Percentiles rank a stretch among this genome's conserved stretches.
phyloP scores from a whole-genome alignment of 2,113 vertebrate species.

The Melanostigma gelatinosum region DNA sequence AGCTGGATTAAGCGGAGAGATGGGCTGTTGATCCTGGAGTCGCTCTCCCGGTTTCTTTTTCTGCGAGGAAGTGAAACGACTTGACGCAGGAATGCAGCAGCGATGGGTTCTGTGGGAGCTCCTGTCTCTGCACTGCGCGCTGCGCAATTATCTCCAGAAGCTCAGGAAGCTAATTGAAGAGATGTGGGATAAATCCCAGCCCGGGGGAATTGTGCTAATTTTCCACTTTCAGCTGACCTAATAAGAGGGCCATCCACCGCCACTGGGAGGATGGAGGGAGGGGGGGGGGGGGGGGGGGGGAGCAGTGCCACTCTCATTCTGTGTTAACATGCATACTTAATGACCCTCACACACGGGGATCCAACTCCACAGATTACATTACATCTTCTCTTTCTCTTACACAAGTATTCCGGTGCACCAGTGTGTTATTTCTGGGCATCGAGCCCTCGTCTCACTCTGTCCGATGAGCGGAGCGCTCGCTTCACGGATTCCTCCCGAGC shows the following conservation, averaged over 20 bases:
- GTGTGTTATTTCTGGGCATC: slow-evolving; percentile 70
- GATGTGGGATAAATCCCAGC: slow-evolving; percentile 82
- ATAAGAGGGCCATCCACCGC: slow-evolving; percentile 73
- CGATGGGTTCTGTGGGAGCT: slow-evolving; percentile 55
- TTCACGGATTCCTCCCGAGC: slow-evolving; percentile 72
- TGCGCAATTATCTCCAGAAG: slow-evolving; percentile 77
- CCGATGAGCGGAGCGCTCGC: slow-evolving; percentile 51
- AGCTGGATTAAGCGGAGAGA: slow-evolving; percentile 78
- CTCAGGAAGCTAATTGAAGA: slow-evolving; percentile 82
- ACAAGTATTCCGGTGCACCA: slow-evolving; percentile 45
- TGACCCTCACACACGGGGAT: slow-evolving; percentile 46
- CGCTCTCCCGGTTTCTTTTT: slow-evolving; percentile 25
- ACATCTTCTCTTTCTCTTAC: slow-evolving; percentile 40
- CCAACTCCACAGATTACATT: slow-evolving; percentile 44
- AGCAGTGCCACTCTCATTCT: slow-evolving; percentile 38
- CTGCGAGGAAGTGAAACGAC: no score
- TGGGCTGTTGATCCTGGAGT: slow-evolving; percentile 71
- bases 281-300: slow-evolving; percentile 19
- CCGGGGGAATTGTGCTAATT: slow-evolving; percentile 80
- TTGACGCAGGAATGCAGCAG: slow-evolving; percentile 35
- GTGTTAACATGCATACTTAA: slow-evolving; percentile 61
- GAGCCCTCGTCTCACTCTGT: slow-evolving; percentile 66
- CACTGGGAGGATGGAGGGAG: slow-evolving; percentile 46
- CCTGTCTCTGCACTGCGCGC: slow-evolving; percentile 65
- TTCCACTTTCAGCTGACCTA: slow-evolving; percentile 81